Base-by-base conservation (phyloP, 2,797 vertebrate species). In the Hydrocynus forskahlii region DNA sequence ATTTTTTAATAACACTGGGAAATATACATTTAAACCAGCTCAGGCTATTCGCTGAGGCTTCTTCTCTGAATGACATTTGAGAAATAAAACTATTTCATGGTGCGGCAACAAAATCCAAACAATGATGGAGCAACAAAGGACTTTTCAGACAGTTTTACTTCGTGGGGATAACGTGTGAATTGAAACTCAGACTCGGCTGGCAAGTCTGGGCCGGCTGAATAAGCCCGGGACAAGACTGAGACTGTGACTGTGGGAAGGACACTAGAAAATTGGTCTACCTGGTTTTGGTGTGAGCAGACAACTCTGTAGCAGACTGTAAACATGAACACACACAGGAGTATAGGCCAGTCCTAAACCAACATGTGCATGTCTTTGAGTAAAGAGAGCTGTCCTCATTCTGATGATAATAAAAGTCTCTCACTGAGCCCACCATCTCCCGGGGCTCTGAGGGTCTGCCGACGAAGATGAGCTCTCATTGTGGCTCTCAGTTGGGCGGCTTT, bases 381-480 rank as follows among this genome's bases (percentile, higher is more conserved):
- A 76, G 48, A 76, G 73, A 80, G 45, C 43, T 59, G 16, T 23
- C 76, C 25, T 77, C 63, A 81, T 77, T 84, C 52, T 55, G 54
- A 62, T 72, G 40, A 60, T 76, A 67, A 71, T 38, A 77, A 55
- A 55, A 50, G 63, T 63, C 75, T 84, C 83, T 78, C 10, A 76
- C 83, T 75, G 79, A 52, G 75, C 80, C 75, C 64, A 75, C 64
- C 83, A 78, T 78, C 75, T 81, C 35, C 35, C 54, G 14, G 76
- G 40, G 69, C 63, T 77, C 25, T 71, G n/a, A 73, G 43, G 69
- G 50, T 72, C 79, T 60, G 70, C 57, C 55, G 82, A 38, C 55
- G 60, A 50, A 79, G 75, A 82, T 86, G 79, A 84, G 75, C 68
- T 64, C 54, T 80, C 77, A 84, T 86, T 86, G 82, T 86, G 40